These are phyloP conservation scores for Yponomeuta cagnagella DNA, from an alignment of 2,888 invertebrate genomes.

Conservation along the genomic window DNA sequence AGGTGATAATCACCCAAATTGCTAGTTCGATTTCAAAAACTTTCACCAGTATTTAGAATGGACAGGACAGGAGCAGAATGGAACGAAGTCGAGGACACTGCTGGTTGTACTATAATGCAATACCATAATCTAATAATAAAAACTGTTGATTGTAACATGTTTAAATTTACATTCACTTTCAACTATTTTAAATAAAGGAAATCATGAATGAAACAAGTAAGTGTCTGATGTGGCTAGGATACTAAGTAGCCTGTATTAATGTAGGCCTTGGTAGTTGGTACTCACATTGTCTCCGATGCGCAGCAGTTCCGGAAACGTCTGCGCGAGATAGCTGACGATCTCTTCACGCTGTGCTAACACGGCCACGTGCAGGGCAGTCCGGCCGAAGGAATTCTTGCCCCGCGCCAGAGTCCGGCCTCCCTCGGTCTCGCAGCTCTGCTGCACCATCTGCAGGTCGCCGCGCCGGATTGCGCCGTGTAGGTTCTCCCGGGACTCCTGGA, in stretches of 20 bases:
- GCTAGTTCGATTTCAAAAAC: too few species aligned
- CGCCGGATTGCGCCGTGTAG: constrained; percentile 82
- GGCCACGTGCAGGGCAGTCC: constrained; percentile 90
- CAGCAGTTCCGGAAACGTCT: constrained; percentile 82
- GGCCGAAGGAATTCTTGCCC: constrained; percentile 80
- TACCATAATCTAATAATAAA: too few species aligned
- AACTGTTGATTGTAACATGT: too few species aligned
- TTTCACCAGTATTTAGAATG: too few species aligned
- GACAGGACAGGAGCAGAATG: too few species aligned
- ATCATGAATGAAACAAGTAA: too few species aligned
- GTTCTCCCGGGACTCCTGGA: constrained; percentile 84
- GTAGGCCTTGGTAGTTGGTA: constrained; percentile 9
- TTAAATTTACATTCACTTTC: too few species aligned
- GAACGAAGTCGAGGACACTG: too few species aligned
- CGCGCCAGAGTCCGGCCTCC: constrained; percentile 54
- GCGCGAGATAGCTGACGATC: constrained; percentile 85
- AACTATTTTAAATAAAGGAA: too few species aligned
- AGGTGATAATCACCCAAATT: too few species aligned
- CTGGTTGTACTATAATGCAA: too few species aligned
- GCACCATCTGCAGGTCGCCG: constrained; percentile 78
- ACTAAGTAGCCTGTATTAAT: background rate
- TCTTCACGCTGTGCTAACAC: constrained; percentile 89
- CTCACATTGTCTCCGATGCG: constrained; percentile 90
- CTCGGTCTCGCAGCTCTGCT: constrained; percentile 73
- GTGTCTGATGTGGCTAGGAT: too few species aligned